Percentiles rank a stretch among this genome's conserved stretches.
Conservation (phyloP, 2,888 invertebrate genomes). For the Eumerus sabulonum region DNA sequence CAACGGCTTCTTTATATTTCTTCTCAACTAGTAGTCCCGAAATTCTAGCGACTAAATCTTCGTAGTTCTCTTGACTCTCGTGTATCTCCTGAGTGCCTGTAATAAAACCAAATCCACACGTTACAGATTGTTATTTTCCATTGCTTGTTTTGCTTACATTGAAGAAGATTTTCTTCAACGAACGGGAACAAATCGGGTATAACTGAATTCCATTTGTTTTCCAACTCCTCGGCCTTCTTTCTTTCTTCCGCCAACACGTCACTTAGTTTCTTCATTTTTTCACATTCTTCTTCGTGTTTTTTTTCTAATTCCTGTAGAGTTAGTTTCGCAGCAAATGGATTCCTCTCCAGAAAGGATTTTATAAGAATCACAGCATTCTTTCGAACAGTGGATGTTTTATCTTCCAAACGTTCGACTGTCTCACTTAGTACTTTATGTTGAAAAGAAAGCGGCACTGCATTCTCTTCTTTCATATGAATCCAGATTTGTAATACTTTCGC, state of each 20-base stretch:
- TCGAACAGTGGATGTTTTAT: slow-evolving; percentile 91
- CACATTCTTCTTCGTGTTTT: slow-evolving; percentile 79
- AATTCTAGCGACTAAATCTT: slow-evolving; percentile 74
- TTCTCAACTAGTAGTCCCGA: slow-evolving; percentile 73
- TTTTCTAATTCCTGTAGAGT: slow-evolving; percentile 82
- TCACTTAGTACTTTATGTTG: slow-evolving; percentile 85
- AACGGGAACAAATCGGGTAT: slow-evolving; percentile 74
- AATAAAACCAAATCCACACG: neutral
- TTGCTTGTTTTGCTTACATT: slow-evolving; percentile 69
- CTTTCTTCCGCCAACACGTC: slow-evolving; percentile 81
- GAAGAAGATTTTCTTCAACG: slow-evolving; percentile 73
- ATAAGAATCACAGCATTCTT: slow-evolving; percentile 84
- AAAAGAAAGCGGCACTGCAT: slow-evolving; percentile 87
- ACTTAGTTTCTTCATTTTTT: slow-evolving; percentile 78
- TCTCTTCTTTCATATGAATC: slow-evolving; percentile 87
- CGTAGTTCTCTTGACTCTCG: slow-evolving; percentile 74
- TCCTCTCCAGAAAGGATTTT: slow-evolving; percentile 88
- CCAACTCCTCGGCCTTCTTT: slow-evolving; percentile 79
- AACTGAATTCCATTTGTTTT: slow-evolving; percentile 78
- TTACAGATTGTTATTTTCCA: too few species aligned
- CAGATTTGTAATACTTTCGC: slow-evolving; percentile 91
- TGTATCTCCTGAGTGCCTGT: slow-evolving; percentile 70
- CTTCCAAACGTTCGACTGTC: slow-evolving; percentile 86
- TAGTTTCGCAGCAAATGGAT: slow-evolving; percentile 89
- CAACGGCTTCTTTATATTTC: slow-evolving; percentile 75